Evolutionary conservation across 2,113 vertebrate species (phyloP), one percentile per base, ranked within the genome.

Genomic region (Dasypus novemcinctus): DNA sequence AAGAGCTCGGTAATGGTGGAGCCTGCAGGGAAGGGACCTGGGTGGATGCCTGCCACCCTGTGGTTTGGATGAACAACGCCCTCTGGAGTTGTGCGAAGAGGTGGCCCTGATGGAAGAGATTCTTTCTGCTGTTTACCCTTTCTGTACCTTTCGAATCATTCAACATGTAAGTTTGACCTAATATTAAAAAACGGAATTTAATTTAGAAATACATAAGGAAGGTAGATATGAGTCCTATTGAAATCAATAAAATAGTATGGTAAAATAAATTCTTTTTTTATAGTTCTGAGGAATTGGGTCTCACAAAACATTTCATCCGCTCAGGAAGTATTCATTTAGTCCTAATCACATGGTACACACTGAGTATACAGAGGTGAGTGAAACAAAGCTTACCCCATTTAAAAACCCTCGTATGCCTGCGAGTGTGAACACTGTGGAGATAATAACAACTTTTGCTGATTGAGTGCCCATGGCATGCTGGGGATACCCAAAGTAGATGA

Each of bases 361-460:
- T 49, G 31, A 52, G 21, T 23, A 46, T 13, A 38, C 64, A 5
- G 36, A 89, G 25, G 63, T 23, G 38, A 80, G 46, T 33, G 23
- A 33, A 46, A 38, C 46, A 49, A 36, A 43, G 36, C 25, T 46
- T 3, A 74, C 7, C 38, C 54, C 23, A 1, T 13, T 54, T 66
- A 41, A 57, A 59, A 33, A n/a, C 18, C 33, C 59, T 6, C 0
- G 25, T 2, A 5, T 0, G 2, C 52, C 31, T 38, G 10, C 17
- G 18, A n/a, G 31, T 7, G 13, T 36, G 66, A 33, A 66, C 2
- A 17, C 11, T 25, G 11, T 2, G 3, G 21, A 15, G 49, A 31
- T 8, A 15, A 10, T 7, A 13, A 43, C 31, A 33, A 54, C 54
- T 54, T 3, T 18, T 7, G 2, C 46, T 92, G n/a, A 7, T 3